A percentile compares a stretch with the other conserved stretches of the same genome.
Evolutionary conservation across 2,797 vertebrate genomes (phyloP).

Genomic region (Pteronotus mesoamericanus): DNA sequence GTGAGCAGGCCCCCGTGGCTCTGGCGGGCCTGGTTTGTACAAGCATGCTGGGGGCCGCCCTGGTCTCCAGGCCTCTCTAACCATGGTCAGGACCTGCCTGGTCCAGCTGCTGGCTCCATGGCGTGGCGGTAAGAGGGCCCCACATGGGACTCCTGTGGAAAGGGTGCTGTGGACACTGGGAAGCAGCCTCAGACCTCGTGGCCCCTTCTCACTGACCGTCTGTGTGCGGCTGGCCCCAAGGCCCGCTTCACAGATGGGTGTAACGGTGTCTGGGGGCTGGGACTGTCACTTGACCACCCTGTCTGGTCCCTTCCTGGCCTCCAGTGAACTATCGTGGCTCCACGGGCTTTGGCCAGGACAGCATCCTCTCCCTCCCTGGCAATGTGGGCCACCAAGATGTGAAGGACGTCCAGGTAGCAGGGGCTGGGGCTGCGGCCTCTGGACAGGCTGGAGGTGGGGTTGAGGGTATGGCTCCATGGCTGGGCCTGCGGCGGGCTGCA

Average conservation of each 20-base stretch:
- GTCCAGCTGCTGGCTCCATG: background rate
- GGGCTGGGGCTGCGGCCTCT: background rate
- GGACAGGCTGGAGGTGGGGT: background rate
- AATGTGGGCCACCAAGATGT: slow-evolving; percentile 94
- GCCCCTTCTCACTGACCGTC: background rate
- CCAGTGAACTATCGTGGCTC: slow-evolving; percentile 98
- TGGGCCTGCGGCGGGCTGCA: background rate
- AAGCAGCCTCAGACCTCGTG: background rate
- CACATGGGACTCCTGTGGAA: background rate
- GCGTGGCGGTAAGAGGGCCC: background rate
- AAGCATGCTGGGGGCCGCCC: background rate
- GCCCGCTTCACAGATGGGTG: background rate
- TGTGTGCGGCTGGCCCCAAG: accelerated
- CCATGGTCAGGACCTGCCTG: background rate
- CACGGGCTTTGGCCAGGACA: slow-evolving; percentile 94
- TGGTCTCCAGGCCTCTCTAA: background rate
- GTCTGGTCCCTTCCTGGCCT: slow-evolving; percentile 18
- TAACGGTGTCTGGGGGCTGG: background rate
- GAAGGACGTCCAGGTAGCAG: slow-evolving; percentile 91
- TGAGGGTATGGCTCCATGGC: background rate
- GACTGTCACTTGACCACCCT: background rate
- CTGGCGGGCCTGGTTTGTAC: background rate
- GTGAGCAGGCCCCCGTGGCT: slow-evolving; percentile 8
- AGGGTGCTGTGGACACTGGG: background rate
- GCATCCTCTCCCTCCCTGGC: slow-evolving; percentile 89